A percentile compares a stretch with the other conserved stretches of the same genome.
Evolutionary conservation across 2,888 invertebrate species (phyloP).

Genomic region (Leucoma salicis): DNA sequence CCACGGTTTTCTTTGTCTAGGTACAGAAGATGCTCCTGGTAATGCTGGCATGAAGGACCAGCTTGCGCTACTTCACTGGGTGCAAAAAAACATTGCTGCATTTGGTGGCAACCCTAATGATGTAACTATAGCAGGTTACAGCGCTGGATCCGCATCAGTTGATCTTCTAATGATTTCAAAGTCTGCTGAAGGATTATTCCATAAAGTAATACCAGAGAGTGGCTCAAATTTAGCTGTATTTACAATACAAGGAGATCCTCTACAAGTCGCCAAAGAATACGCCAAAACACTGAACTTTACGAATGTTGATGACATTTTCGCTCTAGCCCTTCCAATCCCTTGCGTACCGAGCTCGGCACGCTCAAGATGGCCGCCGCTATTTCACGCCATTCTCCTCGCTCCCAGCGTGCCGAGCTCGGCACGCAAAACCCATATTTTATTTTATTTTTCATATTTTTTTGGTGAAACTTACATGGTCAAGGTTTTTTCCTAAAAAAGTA

Average conservation of each 20-base stretch:
- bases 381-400: too few species aligned
- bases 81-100: slow-evolving; percentile 49
- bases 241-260: slow-evolving; percentile 41
- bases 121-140: slow-evolving; percentile 51
- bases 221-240: slow-evolving; percentile 35
- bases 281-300: slow-evolving; percentile 36
- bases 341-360: too few species aligned
- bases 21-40: slow-evolving; percentile 53
- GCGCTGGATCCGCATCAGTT: slow-evolving; percentile 53
- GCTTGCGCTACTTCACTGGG: slow-evolving; percentile 52
- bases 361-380: too few species aligned
- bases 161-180: slow-evolving; percentile 51
- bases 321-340: too few species aligned
- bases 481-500: too few species aligned
- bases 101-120: slow-evolving; percentile 62
- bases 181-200: slow-evolving; percentile 3
- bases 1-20: slow-evolving; percentile 57
- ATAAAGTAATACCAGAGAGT: slow-evolving; percentile 25
- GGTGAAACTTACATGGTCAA: too few species aligned
- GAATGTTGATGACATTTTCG: slow-evolving; percentile 34
- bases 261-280: slow-evolving; percentile 39
- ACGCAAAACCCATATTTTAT: too few species aligned
- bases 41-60: slow-evolving; percentile 67
- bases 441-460: too few species aligned
- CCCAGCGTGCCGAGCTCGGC: too few species aligned